Evolutionary conservation across 2,113 vertebrate species (phyloP), one percentile per base, ranked within the genome.

Genomic region (Nothoprocta pentlandii): DNA sequence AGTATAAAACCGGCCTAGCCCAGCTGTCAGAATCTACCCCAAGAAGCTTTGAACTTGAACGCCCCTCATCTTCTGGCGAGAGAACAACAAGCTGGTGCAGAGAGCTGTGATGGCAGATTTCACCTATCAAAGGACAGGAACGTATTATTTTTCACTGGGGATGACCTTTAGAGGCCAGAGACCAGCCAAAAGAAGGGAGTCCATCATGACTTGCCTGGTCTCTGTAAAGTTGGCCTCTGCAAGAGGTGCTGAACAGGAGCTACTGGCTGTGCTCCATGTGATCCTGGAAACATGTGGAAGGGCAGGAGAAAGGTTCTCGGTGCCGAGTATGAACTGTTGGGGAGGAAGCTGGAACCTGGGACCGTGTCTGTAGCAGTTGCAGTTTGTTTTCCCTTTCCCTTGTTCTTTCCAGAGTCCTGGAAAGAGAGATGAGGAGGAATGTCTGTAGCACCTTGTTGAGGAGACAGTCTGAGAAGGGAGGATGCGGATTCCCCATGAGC

Each of bases 1-100:
- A 3, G 28, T 1, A 3, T 39, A 32, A 32, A 1, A 7, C 23
- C 47, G 47, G 11, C 28, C 9, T 30, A 41, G 28, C 5, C 49
- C 32, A 1, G 28, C 71, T 73, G 49, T 84, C 66, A 49, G 25
- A 1, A 1, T 46, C 77, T 22, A 42, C 3, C 25, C 30, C n/a
- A 28, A 49, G 77, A 74, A 51, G n/a, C 42, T 73, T 80, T 56
- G 28, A 23, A 34, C 30, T 61, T 53, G 44, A 42, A 41, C 34
- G n/a, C 10, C 14, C 8, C 28, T n/a, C 39, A 39, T 56, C 47
- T 71, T 80, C 68, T 6, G 3, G 11, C 47, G 44, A 61, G 68
- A 74, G 66, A 67, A 59, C 61, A 25, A 34, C 32, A 61, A 36
- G 25, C 42, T 16, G 51, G 7, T 34, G 51, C 74, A 34, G 61